A percentile compares a stretch with the other conserved stretches of the same genome.
Evolutionary conservation across 1,140 invertebrate genomes (phyloP).

Genomic region (Belonocnema kinseyi): DNA sequence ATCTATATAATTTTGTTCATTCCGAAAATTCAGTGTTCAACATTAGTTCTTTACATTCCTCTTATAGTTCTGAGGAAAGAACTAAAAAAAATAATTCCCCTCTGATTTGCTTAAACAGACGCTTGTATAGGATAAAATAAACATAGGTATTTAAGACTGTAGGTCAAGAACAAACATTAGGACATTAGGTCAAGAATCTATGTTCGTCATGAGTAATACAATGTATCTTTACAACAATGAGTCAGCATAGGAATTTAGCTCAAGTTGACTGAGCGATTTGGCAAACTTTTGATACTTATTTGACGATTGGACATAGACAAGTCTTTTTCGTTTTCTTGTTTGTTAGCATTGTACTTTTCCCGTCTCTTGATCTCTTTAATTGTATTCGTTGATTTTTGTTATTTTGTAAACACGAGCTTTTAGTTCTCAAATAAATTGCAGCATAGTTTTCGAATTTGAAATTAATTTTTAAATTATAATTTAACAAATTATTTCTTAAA

Average conservation of each 20-base stretch:
- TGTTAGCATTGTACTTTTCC: neutral
- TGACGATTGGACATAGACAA: neutral
- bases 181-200: conserved; percentile 24
- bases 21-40: no score
- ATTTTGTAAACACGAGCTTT: no score
- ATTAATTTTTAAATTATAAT: no score
- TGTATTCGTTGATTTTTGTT: neutral
- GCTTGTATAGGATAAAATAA: neutral
- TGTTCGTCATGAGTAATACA: conserved; percentile 12
- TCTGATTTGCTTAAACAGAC: neutral
- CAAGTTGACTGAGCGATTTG: conserved; percentile 18
- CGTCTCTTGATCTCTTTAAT: neutral
- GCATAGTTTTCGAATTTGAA: no score
- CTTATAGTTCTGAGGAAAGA: neutral
- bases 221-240: conserved; percentile 22
- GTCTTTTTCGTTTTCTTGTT: neutral
- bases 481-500: neutral
- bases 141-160: conserved; percentile 4
- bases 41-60: no score
- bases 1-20: no score
- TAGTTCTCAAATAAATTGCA: no score
- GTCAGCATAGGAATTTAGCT: conserved; percentile 25
- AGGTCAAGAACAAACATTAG: conserved; percentile 20
- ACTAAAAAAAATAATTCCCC: neutral
- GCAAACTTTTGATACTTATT: conserved; percentile 13